Base-by-base conservation (phyloP, 2,888 invertebrate genomes). In the Oligia strigilis region DNA sequence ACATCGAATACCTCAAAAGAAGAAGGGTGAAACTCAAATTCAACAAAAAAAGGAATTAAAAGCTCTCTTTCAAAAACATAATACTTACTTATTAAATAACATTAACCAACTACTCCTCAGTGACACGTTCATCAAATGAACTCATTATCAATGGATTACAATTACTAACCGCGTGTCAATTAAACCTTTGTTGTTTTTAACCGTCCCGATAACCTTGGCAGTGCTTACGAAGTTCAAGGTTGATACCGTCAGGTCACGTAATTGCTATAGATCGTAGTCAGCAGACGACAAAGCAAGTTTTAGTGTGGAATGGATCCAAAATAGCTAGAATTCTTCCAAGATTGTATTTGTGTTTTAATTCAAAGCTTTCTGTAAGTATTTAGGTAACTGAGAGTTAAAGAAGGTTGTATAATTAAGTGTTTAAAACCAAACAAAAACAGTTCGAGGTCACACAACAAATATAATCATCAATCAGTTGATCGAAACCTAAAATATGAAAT, bases 201-300 rank as follows among this genome's bases (percentile, higher is more conserved):
- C 73, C 74, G 76, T 64, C 70, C 64, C 40, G 43, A 72, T 83
- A 83, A 82, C 88, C 88, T 88, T 88, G 86, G 49, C 65, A 84
- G 72, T 78, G 79, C 70, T 85, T 75, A 80, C 64, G 52, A 82
- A 82, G 88, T 87, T 89, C 89, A 89, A 87, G 84, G 89, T 76
- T 79, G 81, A 81, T 84, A 73, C 66, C 79, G 70, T 65, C 81
- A 80, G 86, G 84, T 84, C 87, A 87, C 87, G 86, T 85, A 77
- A 88, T 64, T 80, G 81, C 75, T 77, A 70, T 79, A 78, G 84
- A 84, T 84, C 78, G 78, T 60, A 81, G 75, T 67, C 64, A 77
- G 52, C 49, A 76, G 79, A 67, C 72, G 85, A 72, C 72, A 77
- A 70, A 82, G 65, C 74, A 62, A 75, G 72, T 82, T 78, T 74